phyloP scores from a whole-genome alignment of 2,113 vertebrate species.

The Anser cygnoides region DNA sequence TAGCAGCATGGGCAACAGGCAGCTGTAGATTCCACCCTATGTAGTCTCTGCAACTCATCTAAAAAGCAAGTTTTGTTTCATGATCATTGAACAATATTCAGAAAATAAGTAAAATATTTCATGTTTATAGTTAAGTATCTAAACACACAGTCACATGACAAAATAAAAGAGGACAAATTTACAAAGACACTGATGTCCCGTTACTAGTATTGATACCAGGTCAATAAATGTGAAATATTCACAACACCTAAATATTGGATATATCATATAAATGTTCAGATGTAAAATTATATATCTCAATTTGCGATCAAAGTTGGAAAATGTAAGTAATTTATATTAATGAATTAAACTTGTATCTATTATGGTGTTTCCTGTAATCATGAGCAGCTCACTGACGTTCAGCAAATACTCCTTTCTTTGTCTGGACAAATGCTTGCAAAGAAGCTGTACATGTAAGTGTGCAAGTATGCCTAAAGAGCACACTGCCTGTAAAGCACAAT shows the following conservation, averaged over 20 bases:
- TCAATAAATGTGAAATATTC: not conserved
- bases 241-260: not conserved
- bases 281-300: not conserved
- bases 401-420: not conserved
- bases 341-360: constrained; percentile 9
- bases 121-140: not conserved
- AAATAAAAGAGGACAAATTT: not conserved
- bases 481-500: not conserved
- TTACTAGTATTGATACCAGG: not conserved
- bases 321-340: not conserved
- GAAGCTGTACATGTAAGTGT: not conserved
- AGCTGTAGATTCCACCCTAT: constrained; percentile 73
- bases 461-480: not conserved
- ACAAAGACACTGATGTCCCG: not conserved
- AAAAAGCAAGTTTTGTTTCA: constrained; percentile 43
- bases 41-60: constrained; percentile 89
- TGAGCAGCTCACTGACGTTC: not conserved
- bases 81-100: not conserved
- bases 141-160: not conserved
- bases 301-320: not conserved
- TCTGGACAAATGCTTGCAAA: not conserved
- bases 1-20: not conserved
- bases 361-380: constrained; percentile 20
- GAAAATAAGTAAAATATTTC: not conserved
- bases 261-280: not conserved